Evolutionary conservation across 2,113 vertebrate species (phyloP).

Genomic region (Sorex fumeus): DNA sequence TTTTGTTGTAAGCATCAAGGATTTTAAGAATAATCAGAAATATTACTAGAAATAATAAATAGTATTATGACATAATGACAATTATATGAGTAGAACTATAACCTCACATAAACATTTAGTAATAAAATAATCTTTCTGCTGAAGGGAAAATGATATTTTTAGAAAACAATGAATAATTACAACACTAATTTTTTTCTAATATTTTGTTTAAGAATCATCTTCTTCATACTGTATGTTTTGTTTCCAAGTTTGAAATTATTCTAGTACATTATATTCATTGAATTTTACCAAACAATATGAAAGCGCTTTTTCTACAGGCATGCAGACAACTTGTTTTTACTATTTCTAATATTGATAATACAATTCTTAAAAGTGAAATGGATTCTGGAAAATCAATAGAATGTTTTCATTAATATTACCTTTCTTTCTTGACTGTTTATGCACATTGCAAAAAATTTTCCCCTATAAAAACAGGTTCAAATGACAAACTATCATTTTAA

Average conservation of each 20-base stretch:
- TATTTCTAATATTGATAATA: neutral
- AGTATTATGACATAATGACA: neutral
- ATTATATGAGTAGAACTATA: neutral
- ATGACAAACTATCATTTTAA: neutral
- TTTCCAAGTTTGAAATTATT: neutral
- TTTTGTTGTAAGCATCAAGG: neutral
- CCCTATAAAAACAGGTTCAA: neutral
- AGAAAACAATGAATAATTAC: neutral
- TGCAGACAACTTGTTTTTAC: neutral
- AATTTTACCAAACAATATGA: conserved; percentile 5
- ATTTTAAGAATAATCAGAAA: neutral
- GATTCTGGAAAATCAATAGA: neutral
- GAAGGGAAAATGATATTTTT: neutral
- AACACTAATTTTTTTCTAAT: neutral
- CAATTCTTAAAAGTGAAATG: neutral
- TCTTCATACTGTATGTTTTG: neutral
- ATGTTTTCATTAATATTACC: neutral
- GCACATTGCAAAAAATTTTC: neutral
- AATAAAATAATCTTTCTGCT: neutral
- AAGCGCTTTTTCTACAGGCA: neutral
- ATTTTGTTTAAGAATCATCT: neutral
- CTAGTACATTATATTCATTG: neutral
- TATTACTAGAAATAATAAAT: neutral
- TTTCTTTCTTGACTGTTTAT: neutral
- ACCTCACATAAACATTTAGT: neutral